Percentiles rank a stretch among this genome's conserved stretches.
Conservation (phyloP, 2,888 invertebrate genomes). For the Andricus curvator region DNA sequence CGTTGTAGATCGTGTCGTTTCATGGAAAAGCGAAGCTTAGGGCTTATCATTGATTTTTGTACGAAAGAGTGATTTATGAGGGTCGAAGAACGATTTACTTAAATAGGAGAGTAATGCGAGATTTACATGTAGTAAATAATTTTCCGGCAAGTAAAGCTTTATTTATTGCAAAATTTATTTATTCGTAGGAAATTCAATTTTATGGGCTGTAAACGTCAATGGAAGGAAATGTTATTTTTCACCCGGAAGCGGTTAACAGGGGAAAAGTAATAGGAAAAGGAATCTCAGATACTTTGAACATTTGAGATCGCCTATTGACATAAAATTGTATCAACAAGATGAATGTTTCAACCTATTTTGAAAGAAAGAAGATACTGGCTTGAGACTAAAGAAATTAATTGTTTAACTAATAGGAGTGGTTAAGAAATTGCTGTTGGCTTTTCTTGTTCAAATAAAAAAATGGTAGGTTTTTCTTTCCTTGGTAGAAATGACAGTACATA, state of each 20-base stretch:
- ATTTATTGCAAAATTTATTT: background rate
- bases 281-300: slow-evolving; percentile 1
- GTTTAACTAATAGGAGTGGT: background rate
- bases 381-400: background rate
- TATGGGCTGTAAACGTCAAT: background rate
- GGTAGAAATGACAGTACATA: too few species aligned
- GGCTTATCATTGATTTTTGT: background rate
- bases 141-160: background rate
- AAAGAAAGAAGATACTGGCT: background rate
- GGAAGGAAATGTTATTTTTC: background rate
- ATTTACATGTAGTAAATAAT: background rate
- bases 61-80: slow-evolving; percentile 5
- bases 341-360: background rate
- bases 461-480: too few species aligned
- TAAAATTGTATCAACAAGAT: background rate
- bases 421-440: background rate
- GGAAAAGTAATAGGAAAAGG: background rate
- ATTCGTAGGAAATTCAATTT: background rate
- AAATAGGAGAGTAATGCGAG: background rate
- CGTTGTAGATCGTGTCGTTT: background rate
- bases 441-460: background rate
- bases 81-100: background rate
- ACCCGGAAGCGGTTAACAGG: background rate
- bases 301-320: background rate
- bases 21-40: background rate